phyloP scores from a whole-genome alignment of 2,888 invertebrate genomes.

The Drosophila melanocephala region DNA sequence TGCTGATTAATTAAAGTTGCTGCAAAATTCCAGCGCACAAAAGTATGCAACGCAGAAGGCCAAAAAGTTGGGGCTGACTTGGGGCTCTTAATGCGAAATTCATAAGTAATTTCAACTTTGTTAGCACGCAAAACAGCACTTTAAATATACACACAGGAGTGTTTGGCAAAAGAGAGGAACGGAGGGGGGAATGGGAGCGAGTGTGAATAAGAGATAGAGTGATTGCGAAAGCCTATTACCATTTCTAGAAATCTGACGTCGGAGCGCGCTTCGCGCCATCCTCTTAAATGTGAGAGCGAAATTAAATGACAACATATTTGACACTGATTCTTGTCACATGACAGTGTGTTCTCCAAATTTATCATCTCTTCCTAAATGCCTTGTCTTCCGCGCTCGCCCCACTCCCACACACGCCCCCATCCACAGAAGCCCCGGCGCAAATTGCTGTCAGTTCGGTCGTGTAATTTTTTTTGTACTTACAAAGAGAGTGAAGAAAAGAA shows the following conservation, averaged over 20 bases:
- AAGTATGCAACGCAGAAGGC: conserved; percentile 42
- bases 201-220: conserved; percentile 36
- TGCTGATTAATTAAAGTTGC: conserved; percentile 77
- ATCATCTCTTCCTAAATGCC: conserved; percentile 74
- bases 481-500: conserved; percentile 14
- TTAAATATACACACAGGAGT: conserved; percentile 47
- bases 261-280: conserved; percentile 30
- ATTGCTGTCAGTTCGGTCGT: conserved; percentile 55
- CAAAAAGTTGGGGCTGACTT: not conserved
- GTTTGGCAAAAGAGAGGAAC: not conserved
- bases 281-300: conserved; percentile 69
- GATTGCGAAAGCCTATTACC: conserved; percentile 73
- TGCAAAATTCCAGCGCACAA: conserved; percentile 33
- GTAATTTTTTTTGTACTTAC: conserved; percentile 59
- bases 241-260: conserved; percentile 75
- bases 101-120: conserved; percentile 62
- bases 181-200: not conserved
- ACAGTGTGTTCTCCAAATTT: conserved; percentile 77
- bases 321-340: conserved; percentile 79
- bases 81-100: conserved; percentile 60
- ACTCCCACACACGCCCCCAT: conserved; percentile 6
- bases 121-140: conserved; percentile 64
- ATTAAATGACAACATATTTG: conserved; percentile 82
- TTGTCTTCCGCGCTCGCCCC: not conserved
- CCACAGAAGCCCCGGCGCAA: conserved; percentile 18